These are phyloP conservation scores for Octodon degus DNA, from an alignment of 2,113 vertebrate genomes.

Conservation along the genomic window DNA sequence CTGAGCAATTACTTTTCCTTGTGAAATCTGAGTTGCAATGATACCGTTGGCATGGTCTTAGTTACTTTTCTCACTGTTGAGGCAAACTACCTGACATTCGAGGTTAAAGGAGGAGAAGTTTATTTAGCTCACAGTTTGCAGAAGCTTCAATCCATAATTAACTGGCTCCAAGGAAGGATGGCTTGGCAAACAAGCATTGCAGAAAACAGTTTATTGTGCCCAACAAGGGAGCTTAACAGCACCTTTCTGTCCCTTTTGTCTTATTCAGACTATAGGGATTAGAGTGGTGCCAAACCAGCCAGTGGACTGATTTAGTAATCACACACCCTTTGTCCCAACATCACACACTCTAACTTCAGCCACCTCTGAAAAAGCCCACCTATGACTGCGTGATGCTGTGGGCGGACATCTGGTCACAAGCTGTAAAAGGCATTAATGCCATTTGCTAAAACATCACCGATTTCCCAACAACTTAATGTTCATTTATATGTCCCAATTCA, in stretches of 20 bases:
- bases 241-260: background rate
- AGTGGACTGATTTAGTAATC: background rate
- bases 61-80: background rate
- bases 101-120: background rate
- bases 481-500: background rate
- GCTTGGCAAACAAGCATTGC: background rate
- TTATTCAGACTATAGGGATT: background rate
- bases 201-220: background rate
- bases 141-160: background rate
- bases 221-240: background rate
- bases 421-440: background rate
- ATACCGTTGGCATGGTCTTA: background rate
- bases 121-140: background rate
- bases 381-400: background rate
- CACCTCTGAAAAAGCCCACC: background rate
- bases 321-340: background rate
- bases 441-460: background rate
- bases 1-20: background rate
- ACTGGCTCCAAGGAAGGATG: background rate
- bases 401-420: background rate
- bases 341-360: background rate
- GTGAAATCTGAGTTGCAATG: background rate
- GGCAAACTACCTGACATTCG: background rate
- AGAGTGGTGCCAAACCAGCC: background rate
- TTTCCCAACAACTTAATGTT: background rate